Evolutionary conservation across 1,140 invertebrate genomes (phyloP).

Genomic region (Eurytemora carolleeae): DNA sequence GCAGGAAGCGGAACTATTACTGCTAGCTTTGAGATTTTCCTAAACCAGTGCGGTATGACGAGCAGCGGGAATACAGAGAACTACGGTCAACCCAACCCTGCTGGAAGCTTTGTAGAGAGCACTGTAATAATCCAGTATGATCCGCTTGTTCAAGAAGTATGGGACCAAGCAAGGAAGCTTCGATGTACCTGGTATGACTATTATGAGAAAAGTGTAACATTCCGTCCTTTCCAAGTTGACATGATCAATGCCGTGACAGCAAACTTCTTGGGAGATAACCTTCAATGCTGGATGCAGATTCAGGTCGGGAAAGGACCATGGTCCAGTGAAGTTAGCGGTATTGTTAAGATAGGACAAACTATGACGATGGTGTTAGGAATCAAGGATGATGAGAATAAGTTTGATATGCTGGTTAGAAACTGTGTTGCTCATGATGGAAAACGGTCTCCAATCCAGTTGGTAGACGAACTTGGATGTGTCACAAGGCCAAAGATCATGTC

Average conservation of each 20-base stretch:
- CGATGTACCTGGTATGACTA: constrained; percentile 85
- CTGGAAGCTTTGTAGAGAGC: constrained; percentile 79
- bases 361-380: constrained; percentile 91
- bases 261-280: constrained; percentile 80
- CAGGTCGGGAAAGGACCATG: constrained; percentile 76
- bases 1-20: constrained; percentile 67
- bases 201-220: constrained; percentile 81
- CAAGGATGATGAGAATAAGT: constrained; percentile 85
- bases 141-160: constrained; percentile 77
- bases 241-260: constrained; percentile 81
- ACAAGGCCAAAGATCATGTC: constrained; percentile 76
- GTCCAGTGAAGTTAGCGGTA: constrained; percentile 80
- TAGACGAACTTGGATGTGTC: constrained; percentile 74
- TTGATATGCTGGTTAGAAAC: constrained; percentile 68
- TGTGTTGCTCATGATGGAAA: constrained; percentile 86
- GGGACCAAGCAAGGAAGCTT: constrained; percentile 50
- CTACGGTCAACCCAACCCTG: constrained; percentile 41
- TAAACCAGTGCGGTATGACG: constrained; percentile 19
- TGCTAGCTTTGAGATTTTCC: constrained; percentile 36
- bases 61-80: constrained; percentile 12
- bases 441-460: constrained; percentile 35
- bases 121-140: constrained; percentile 88
- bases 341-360: constrained; percentile 83
- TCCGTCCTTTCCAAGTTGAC: constrained; percentile 81
- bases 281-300: constrained; percentile 91